phyloP scores from a whole-genome alignment of 2,888 invertebrate species.

The Julus scandinavius region DNA sequence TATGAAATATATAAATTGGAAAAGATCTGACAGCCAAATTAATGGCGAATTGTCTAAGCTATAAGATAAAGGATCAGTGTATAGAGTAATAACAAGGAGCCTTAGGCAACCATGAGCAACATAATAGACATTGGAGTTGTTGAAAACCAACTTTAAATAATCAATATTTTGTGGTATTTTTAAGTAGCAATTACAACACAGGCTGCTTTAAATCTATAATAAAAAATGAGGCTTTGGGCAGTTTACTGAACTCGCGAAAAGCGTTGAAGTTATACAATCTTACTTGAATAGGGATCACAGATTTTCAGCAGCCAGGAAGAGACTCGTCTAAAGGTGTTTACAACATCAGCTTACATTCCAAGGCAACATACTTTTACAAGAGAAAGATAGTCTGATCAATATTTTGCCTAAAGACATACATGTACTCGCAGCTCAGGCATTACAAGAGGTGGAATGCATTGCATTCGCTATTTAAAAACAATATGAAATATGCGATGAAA shows the following conservation, averaged over 20 bases:
- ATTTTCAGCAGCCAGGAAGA: neutral
- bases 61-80: neutral
- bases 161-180: neutral
- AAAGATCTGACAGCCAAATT: too few relatives aligned
- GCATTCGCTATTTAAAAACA: neutral
- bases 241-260: neutral
- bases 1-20: too few relatives aligned
- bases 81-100: neutral
- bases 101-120: neutral
- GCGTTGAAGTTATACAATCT: neutral
- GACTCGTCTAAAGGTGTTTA: neutral
- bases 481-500: neutral
- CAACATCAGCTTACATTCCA: neutral
- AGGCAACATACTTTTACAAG: neutral
- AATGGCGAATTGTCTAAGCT: neutral
- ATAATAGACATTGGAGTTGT: neutral
- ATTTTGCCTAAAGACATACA: neutral
- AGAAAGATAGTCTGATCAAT: neutral
- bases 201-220: conserved; percentile 16
- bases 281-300: neutral
- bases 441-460: too few relatives aligned
- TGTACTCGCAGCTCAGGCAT: neutral
- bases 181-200: neutral
- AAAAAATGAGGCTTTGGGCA: neutral
- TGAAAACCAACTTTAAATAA: neutral